Evolutionary conservation across 1,140 invertebrate genomes (phyloP), one percentile per base, ranked within the genome.

Genomic region (Drosophila lowei): DNA sequence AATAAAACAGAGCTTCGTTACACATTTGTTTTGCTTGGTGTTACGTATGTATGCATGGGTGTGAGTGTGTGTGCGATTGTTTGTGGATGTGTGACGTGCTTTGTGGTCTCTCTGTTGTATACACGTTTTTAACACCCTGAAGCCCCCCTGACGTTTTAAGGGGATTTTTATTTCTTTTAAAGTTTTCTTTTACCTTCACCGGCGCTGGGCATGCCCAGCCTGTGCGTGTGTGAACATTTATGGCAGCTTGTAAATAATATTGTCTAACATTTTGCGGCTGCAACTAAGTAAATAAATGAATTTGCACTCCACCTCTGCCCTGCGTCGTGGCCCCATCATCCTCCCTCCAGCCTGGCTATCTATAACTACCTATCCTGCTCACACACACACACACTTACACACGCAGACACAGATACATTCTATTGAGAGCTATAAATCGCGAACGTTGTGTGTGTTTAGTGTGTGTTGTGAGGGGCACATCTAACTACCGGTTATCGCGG

Each of bases 121-220:
- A 67, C 79, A 63, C 74, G 61, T 64, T 84, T 75, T 83, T 68
- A 79, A 75, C 55, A 64, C 64, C 63, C 59, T 83, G 42, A 70
- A 25, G 64, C 23, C 50, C 21, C n/a, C 21, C 57, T 11, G 34
- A 38, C 3, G 11, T 38, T 4, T 38, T 38, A 13, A 28, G 50
- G 50, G 30, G 11, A 38, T 41, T 50, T 53, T 38, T 38, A 38
- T 38, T 38, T 38, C 34, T 38, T 13, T 38, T 38, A 38, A 38
- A 38, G 34, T 38, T 13, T 38, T 38, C 34, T 38, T 13, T 38
- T 38, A 13, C 34, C 3, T 5, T 18, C n/a, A 5, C 50, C 49
- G 21, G 25, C 21, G 11, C 11, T 48, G 49, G 28, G n/a, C 61
- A 30, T 41, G 28, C n/a, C n/a, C n/a, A 1, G 28, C 8, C 11